These are phyloP conservation scores for Pseudomyrmex flavicornis DNA, from an alignment of 1,140 invertebrate species.

Conservation along the genomic window DNA sequence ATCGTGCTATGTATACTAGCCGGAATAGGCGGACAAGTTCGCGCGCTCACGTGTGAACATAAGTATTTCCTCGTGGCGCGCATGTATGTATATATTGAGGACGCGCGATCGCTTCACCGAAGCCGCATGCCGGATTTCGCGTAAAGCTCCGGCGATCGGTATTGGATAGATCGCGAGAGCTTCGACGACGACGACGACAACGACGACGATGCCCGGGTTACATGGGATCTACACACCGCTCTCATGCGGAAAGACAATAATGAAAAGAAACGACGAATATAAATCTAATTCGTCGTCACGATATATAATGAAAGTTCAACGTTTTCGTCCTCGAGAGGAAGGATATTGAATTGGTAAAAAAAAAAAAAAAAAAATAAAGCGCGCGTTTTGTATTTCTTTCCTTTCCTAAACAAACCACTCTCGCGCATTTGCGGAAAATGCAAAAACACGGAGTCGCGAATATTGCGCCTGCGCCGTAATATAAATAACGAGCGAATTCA, in stretches of 20 bases:
- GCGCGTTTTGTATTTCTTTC: constrained; percentile 2
- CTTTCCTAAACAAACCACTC: constrained; percentile 21
- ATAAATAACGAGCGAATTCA: constrained; percentile 58
- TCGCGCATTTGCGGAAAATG: constrained; percentile 17
- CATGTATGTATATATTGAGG: background rate
- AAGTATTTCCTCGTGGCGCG: constrained; percentile 50
- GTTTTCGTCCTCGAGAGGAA: too few species aligned
- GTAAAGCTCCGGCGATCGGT: constrained; percentile 17
- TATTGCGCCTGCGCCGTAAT: constrained; percentile 41
- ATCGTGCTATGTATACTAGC: constrained; percentile 2
- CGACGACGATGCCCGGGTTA: background rate
- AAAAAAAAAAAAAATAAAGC: background rate
- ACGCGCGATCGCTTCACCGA: constrained; percentile 22
- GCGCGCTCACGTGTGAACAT: constrained; percentile 25
- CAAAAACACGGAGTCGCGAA: constrained; percentile 30
- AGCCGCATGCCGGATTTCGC: constrained; percentile 24
- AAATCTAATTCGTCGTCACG: background rate
- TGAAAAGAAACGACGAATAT: background rate
- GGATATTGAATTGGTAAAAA: constrained; percentile 18
- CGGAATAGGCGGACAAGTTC: constrained; percentile 4
- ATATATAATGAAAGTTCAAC: too few species aligned
- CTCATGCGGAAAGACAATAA: constrained; percentile 6
- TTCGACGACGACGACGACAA: too few species aligned
- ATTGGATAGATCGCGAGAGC: constrained; percentile 19
- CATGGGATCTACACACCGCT: too few species aligned